Evolutionary conservation across 2,888 invertebrate genomes (phyloP), one percentile per base, ranked within the genome.

Genomic region (Lasioglossum vierecki): DNA sequence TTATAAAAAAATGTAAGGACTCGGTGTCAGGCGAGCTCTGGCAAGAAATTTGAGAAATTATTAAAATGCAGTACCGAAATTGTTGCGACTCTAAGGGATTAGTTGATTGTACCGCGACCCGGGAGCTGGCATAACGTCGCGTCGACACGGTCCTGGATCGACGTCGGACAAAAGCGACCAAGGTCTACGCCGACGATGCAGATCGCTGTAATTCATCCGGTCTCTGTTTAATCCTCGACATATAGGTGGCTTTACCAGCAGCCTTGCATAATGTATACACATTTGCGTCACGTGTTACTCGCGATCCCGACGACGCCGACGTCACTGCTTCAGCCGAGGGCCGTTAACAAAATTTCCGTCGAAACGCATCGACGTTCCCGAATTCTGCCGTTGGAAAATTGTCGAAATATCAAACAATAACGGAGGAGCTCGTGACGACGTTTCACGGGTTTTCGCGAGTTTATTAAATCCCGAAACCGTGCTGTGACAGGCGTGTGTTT

Each of bases 131-230:
- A 22, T 15, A 22, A 35, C 30, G 72, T 73, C 30, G 13, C 80
- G 66, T 70, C 57, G 35, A 35, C 22, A 30, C 63, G 18, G 35
- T 70, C n/a, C 46, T 22, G 46, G 5, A 44, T n/a, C 26, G 53
- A 71, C 76, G 22, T 60, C 39, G 39, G 8, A 49, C 71, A 63
- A 81, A 76, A 77, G 76, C 60, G 46, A 71, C 49, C 35, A 41
- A 81, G 68, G 35, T 70, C 22, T 53, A 18, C n/a, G 76, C 8
- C 57, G 66, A 57, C 73, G 57, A 46, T 30, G 70, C 44, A 35
- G 49, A 63, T 75, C 70, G 70, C 71, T 83, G 71, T 82, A 76
- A 81, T 63, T 82, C 82, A 60, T 26, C 70, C 60, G 30, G 74
- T 49, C 53, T 46, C 82, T 60, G 41, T 30, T 83, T 82, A 75